Conservation (phyloP, 2,113 vertebrate genomes). For the Neogale vison region DNA sequence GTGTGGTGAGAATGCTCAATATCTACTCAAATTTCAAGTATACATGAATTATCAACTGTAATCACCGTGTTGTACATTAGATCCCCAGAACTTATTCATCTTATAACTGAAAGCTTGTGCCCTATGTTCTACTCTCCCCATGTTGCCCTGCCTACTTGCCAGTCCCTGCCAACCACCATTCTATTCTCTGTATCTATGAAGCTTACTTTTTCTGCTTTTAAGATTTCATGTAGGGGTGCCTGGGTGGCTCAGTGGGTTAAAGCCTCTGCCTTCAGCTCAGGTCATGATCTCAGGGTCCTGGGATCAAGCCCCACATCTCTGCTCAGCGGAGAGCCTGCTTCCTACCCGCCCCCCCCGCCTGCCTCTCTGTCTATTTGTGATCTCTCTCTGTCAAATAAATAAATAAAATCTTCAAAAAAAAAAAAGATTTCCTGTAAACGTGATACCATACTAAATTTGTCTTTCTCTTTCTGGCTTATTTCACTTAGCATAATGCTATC, state of each 20-base stretch:
- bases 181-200: neutral
- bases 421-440: neutral
- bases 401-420: no score
- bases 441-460: neutral
- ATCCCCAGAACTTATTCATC: neutral
- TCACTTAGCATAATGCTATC: neutral
- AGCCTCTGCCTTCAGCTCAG: no score
- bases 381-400: no score
- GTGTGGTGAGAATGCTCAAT: neutral
- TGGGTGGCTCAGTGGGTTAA: no score
- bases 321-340: no score
- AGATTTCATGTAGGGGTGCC: neutral
- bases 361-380: no score
- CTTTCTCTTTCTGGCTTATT: neutral
- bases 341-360: no score
- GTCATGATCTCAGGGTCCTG: no score
- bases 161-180: neutral
- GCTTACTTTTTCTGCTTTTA: neutral
- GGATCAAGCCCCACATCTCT: no score
- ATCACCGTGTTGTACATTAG: neutral
- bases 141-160: no score
- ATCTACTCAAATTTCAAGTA: neutral
- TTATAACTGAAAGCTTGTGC: neutral
- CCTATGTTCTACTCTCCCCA: neutral
- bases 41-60: neutral